These are phyloP conservation scores for Caenorhabditis becei DNA, from an alignment of 2,888 invertebrate genomes.

Conservation along the genomic window DNA sequence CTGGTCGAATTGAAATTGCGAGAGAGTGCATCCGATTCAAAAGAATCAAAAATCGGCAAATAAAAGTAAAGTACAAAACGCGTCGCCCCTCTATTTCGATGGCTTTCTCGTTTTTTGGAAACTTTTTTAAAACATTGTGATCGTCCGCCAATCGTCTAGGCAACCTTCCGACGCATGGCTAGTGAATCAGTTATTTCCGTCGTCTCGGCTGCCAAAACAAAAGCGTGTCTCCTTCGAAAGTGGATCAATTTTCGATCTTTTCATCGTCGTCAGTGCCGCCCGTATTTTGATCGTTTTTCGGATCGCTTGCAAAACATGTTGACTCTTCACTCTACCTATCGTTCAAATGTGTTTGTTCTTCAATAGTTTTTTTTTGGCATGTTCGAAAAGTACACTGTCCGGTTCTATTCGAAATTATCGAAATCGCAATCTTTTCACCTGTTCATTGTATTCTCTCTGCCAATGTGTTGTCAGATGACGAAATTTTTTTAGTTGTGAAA, in stretches of 20 bases:
- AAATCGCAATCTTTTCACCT: neutral
- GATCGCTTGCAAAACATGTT: constrained; percentile 30
- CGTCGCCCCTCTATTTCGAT: neutral
- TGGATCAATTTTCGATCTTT: constrained; percentile 22
- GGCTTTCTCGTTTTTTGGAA: neutral
- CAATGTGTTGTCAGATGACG: neutral
- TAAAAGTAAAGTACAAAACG: no score
- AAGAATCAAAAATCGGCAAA: no score
- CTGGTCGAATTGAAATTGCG: neutral
- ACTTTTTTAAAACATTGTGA: neutral
- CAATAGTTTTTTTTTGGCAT: neutral
- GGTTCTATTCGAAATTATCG: neutral
- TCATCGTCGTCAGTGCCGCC: neutral
- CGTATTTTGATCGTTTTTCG: constrained; percentile 26
- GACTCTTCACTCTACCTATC: constrained; percentile 3
- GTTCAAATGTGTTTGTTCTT: neutral
- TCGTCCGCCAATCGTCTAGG: constrained; percentile 4
- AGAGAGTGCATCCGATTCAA: no score
- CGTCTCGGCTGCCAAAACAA: constrained; percentile 6
- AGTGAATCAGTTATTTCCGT: neutral
- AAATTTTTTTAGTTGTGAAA: neutral
- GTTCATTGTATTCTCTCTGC: neutral
- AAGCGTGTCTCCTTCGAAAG: neutral
- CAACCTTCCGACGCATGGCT: neutral
- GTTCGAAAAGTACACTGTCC: neutral